Evolutionary conservation across 2,113 vertebrate genomes (phyloP).

Genomic region (Ageneiosus marmoratus): DNA sequence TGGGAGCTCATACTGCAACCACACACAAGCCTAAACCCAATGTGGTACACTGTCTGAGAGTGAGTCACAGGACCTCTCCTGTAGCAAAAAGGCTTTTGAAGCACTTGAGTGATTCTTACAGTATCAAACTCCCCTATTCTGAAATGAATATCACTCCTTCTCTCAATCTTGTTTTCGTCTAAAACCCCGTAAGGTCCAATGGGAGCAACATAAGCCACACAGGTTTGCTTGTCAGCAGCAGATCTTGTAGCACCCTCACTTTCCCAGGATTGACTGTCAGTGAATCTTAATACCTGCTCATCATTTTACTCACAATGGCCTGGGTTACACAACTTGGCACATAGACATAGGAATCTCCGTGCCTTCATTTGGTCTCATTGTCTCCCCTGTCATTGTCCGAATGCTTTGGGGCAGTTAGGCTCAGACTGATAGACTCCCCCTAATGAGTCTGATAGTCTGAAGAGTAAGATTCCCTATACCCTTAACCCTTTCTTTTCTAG

Average conservation of each 20-base stretch:
- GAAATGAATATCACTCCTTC: conserved; percentile 40
- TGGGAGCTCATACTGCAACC: conserved; percentile 39
- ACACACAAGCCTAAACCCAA: conserved; percentile 7
- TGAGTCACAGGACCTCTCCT: conserved; percentile 37
- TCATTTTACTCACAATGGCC: conserved; percentile 53
- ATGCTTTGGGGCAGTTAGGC: conserved; percentile 16
- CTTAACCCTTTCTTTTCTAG: conserved; percentile 4
- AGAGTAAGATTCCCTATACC: neutral
- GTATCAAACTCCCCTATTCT: conserved; percentile 22
- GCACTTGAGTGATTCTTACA: conserved; percentile 52
- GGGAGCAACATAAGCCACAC: conserved; percentile 45
- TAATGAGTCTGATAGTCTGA: conserved; percentile 34
- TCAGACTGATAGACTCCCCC: conserved; percentile 23
- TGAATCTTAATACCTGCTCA: conserved; percentile 41
- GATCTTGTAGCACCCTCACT: conserved; percentile 63
- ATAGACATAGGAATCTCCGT: conserved; percentile 54
- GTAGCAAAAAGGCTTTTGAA: conserved; percentile 45
- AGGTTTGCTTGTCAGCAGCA: conserved; percentile 48
- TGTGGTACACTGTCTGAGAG: neutral
- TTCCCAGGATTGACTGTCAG: conserved; percentile 72
- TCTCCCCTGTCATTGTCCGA: conserved; percentile 36
- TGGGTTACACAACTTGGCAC: conserved; percentile 67
- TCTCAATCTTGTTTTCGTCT: conserved; percentile 18
- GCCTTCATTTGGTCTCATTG: conserved; percentile 20
- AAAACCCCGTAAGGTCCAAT: neutral